Evolutionary conservation across 2,113 vertebrate genomes (phyloP).

Genomic region (Misgurnus mizolepis): DNA sequence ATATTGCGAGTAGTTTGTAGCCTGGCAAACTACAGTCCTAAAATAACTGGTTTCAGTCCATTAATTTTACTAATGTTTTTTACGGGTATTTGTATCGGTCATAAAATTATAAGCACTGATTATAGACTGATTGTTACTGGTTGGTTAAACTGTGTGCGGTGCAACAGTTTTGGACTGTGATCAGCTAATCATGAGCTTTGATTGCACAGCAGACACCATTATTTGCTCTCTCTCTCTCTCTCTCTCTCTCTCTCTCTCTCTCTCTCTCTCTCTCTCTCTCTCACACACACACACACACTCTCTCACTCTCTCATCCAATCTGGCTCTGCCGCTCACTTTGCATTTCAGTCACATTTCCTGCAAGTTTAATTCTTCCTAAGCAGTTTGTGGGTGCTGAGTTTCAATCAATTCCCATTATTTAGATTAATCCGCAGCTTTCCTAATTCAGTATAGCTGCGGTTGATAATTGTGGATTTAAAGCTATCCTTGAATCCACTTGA

Average conservation of each 20-base stretch:
- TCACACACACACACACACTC: neutral
- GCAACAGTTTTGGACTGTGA: conserved; percentile 26
- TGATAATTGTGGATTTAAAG: conserved; percentile 47
- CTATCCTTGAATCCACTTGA: conserved; percentile 38
- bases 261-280: neutral
- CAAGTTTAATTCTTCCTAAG: conserved; percentile 62
- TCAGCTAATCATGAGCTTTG: conserved; percentile 33
- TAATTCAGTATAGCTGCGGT: conserved; percentile 49
- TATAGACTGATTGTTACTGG: conserved; percentile 26
- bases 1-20: no score
- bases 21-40: no score
- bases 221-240: neutral
- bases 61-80: neutral
- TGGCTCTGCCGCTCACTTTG: conserved; percentile 12
- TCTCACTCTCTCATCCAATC: neutral
- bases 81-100: neutral
- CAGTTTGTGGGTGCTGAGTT: conserved; percentile 61
- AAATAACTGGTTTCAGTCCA: neutral
- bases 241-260: neutral
- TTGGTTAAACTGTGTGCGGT: conserved; percentile 14
- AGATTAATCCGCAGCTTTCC: conserved; percentile 64
- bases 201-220: conserved; percentile 31
- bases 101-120: neutral
- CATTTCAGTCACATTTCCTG: conserved; percentile 61
- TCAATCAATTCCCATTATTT: conserved; percentile 65